phyloP scores from a whole-genome alignment of 2,888 invertebrate genomes.

The Drosophila lacicola region DNA sequence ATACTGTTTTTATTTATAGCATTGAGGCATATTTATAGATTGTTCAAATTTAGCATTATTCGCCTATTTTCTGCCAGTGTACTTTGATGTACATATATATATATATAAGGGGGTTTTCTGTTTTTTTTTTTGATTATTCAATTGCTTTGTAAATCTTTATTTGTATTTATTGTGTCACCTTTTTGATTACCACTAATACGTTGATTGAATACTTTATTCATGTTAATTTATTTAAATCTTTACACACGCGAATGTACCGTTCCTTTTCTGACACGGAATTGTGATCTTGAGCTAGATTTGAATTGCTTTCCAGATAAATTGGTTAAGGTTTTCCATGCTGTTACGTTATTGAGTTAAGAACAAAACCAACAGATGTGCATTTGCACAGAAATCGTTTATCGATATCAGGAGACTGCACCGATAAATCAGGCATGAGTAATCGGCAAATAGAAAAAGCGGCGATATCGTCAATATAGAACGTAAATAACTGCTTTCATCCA shows the following conservation, averaged over 20 bases:
- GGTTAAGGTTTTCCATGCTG: too few relatives aligned
- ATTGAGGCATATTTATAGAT: conserved; percentile 22
- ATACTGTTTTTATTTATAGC: neutral
- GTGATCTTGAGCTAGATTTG: conserved; percentile 6
- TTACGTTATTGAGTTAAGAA: too few relatives aligned
- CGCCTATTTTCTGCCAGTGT: conserved; percentile 9
- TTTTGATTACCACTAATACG: conserved; percentile 42
- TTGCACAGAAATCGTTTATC: too few relatives aligned
- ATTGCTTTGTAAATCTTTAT: conserved; percentile 48
- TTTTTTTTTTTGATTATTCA: conserved; percentile 37
- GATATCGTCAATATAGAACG: too few relatives aligned
- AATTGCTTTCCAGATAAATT: neutral
- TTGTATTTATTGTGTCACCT: conserved; percentile 42
- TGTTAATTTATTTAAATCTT: conserved; percentile 4
- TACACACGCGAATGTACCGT: neutral
- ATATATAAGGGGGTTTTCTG: conserved; percentile 22
- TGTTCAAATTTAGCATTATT: conserved; percentile 13
- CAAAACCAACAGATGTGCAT: too few relatives aligned
- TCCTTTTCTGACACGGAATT: neutral
- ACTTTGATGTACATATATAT: conserved; percentile 1
- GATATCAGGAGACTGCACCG: too few relatives aligned
- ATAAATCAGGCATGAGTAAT: too few relatives aligned
- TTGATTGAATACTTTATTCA: conserved; percentile 27
- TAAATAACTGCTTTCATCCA: neutral
- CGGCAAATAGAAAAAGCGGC: too few relatives aligned